These are phyloP conservation scores for Alaudala cheleensis DNA, from an alignment of 2,113 vertebrate genomes.

Conservation along the genomic window DNA sequence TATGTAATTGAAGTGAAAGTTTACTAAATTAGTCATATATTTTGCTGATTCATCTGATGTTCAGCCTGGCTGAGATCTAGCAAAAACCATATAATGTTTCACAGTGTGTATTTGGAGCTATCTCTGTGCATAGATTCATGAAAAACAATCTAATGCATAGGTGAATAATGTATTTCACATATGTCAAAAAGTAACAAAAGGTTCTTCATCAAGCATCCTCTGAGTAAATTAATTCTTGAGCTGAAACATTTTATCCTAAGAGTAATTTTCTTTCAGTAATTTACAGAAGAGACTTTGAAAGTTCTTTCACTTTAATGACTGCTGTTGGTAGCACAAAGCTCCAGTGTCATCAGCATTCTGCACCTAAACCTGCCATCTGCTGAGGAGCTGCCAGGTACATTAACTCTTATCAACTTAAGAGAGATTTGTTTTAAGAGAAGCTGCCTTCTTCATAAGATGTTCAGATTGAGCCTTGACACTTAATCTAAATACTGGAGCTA, in stretches of 20 bases:
- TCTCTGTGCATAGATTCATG: not conserved
- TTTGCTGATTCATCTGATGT: not conserved
- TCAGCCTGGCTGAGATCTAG: not conserved
- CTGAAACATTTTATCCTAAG: not conserved
- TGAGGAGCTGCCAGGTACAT: constrained; percentile 21
- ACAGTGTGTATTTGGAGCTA: not conserved
- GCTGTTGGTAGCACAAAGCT: not conserved
- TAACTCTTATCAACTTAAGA: not conserved
- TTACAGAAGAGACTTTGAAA: not conserved
- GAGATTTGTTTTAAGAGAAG: not conserved
- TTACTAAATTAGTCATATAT: not conserved
- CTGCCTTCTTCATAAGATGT: not conserved
- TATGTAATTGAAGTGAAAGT: not conserved
- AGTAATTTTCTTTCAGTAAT: constrained; percentile 2
- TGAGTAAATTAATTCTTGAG: not conserved
- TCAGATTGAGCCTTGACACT: constrained; percentile 12
- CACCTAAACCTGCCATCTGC: not conserved
- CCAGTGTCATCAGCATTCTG: constrained; percentile 4
- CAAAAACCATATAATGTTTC: not conserved
- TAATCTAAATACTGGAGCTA: constrained; percentile 53
- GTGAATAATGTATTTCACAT: not conserved
- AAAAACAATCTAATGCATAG: not conserved
- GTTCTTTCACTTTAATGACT: constrained; percentile 10
- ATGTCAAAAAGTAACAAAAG: not conserved
- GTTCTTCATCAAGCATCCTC: not conserved